A percentile compares a stretch with the other conserved stretches of the same genome.
Conservation (phyloP, 2,888 invertebrate genomes). For the Nysson spinosus region DNA sequence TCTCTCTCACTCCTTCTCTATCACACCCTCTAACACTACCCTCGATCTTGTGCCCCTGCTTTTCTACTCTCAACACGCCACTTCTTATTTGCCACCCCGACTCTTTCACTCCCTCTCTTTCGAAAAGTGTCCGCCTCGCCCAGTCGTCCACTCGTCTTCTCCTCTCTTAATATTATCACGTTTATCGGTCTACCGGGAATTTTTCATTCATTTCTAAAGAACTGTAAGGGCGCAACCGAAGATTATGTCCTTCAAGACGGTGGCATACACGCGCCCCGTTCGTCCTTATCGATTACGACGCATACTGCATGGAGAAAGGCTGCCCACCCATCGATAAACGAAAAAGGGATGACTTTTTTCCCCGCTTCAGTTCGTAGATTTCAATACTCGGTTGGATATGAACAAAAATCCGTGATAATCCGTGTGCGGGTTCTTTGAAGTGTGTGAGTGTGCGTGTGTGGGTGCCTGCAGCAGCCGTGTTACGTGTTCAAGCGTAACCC, state of each 20-base stretch:
- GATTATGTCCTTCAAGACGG: conserved; percentile 45
- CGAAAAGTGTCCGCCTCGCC: background rate
- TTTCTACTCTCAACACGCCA: too few species aligned
- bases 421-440: conserved; percentile 32
- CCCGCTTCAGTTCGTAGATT: conserved; percentile 35
- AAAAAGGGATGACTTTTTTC: conserved; percentile 29
- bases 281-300: conserved; percentile 64
- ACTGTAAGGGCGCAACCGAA: conserved; percentile 36
- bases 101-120: background rate
- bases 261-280: conserved; percentile 41
- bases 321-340: conserved; percentile 39
- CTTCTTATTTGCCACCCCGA: too few species aligned
- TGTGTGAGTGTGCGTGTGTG: conserved; percentile 28
- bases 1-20: conserved; percentile 5
- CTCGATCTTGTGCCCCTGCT: conserved; percentile 10
- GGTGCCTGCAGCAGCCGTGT: conserved; percentile 55
- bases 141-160: conserved; percentile 2
- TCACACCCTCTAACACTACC: background rate
- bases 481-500: conserved; percentile 60
- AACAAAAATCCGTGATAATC: conserved; percentile 34
- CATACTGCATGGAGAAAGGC: conserved; percentile 53
- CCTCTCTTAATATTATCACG: conserved; percentile 2
- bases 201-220: conserved; percentile 46
- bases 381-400: conserved; percentile 16
- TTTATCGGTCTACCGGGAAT: conserved; percentile 1